Evolutionary conservation across 2,113 vertebrate genomes (phyloP), one percentile per base, ranked within the genome.

Genomic region (Gadus chalcogrammus): DNA sequence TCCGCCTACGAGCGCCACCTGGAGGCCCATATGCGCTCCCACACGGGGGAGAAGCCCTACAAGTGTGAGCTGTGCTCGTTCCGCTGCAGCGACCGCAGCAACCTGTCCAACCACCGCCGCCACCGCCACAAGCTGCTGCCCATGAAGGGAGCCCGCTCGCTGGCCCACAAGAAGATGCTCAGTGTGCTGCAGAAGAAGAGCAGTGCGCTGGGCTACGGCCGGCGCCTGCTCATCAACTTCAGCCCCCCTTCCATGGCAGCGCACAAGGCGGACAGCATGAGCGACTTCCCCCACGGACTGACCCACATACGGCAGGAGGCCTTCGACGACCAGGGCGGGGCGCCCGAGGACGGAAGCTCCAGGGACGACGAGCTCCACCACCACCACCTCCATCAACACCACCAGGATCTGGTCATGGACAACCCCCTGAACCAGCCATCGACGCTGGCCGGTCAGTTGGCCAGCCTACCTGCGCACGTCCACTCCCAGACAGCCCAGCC

Each of bases 31-130:
- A 99, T 99, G 97, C 89, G 96, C 3, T 99, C 97, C 0, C 97
- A 99, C 84, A 99, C 97, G 0, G 97, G 97, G 0, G 97, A 99
- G 82, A 99, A 99, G 88, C 97, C 97, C 0, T 99, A 99, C 85
- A 99, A 99, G 79, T 99, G 97, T 68, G 97, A 99, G 86, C 82
- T 99, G 68, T 99, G 97, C 83, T 96, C 97, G 59, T 99, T 99
- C 85, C 96, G 97, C 85, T 99, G 97, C 90, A 98, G 97, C 6
- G 97, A 99, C 84, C 94, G 97, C 58, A 99, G 97, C 85, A 99
- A 99, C 89, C 77, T 99, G 69, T 99, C 97, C 1, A 97, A 99
- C 81, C 97, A 99, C 83, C 96, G 97, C 15, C 91, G 97, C 5
- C 93, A 97, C 70, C 95, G 98, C 11, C 97, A 99, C 88, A 99